phyloP scores from a whole-genome alignment of 2,113 vertebrate genomes.

The Carassius carassius region DNA sequence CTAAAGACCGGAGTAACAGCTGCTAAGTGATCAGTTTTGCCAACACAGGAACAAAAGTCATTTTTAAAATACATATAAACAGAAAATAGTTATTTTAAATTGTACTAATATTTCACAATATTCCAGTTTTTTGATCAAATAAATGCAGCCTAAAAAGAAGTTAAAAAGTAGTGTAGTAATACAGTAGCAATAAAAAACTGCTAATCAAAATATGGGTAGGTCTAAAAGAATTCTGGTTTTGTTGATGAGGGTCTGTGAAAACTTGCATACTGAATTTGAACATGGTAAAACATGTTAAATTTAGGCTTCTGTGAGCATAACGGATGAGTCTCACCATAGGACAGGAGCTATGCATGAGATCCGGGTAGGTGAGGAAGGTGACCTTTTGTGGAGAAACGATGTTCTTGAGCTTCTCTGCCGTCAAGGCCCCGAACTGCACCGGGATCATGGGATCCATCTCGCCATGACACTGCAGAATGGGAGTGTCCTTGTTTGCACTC shows the following conservation, averaged over 20 bases:
- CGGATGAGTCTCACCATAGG: conserved; percentile 77
- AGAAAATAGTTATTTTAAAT: background rate
- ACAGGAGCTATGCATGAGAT: conserved; percentile 88
- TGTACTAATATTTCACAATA: background rate
- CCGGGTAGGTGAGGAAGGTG: conserved; percentile 89
- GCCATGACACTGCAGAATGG: conserved; percentile 96
- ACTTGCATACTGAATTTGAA: background rate
- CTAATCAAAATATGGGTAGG: too few relatives aligned
- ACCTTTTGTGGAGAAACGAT: conserved; percentile 85
- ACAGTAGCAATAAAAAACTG: too few relatives aligned
- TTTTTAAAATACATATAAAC: too few relatives aligned
- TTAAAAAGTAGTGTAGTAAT: too few relatives aligned
- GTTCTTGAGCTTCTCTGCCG: conserved; percentile 86
- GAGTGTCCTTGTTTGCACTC: conserved; percentile 83
- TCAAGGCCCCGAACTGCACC: conserved; percentile 85
- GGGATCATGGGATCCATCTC: conserved; percentile 92
- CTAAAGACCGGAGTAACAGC: too few relatives aligned
- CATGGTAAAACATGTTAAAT: background rate
- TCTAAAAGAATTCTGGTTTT: too few relatives aligned
- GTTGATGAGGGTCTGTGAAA: background rate
- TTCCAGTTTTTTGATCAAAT: background rate
- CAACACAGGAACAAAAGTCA: too few relatives aligned
- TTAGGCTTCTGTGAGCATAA: background rate
- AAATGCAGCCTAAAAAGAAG: background rate
- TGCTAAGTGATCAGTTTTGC: too few relatives aligned